Evolutionary conservation across 2,888 invertebrate species (phyloP).

Genomic region (Bruchidius siliquastri): DNA sequence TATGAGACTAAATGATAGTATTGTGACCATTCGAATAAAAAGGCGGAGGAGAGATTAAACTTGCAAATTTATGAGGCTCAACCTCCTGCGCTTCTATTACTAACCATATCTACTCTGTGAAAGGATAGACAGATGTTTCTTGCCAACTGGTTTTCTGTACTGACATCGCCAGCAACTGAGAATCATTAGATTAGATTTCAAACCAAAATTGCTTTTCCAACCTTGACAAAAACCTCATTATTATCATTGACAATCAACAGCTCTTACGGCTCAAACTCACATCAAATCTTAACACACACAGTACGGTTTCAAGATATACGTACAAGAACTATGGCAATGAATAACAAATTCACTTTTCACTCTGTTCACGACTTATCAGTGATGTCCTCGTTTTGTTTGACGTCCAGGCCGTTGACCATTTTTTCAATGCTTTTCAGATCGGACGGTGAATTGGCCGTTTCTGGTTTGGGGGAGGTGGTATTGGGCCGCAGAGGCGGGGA

Average conservation of each 20-base stretch:
- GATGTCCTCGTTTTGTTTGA: constrained; percentile 57
- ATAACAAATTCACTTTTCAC: not conserved
- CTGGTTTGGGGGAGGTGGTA: constrained; percentile 53
- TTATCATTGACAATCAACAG: constrained; percentile 14
- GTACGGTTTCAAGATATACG: not conserved
- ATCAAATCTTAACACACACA: not conserved
- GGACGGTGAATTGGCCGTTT: constrained; percentile 60
- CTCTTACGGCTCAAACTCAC: constrained; percentile 14
- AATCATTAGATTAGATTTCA: too few species aligned
- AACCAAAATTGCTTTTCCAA: constrained; percentile 3
- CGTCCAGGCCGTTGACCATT: constrained; percentile 94
- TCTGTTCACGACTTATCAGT: constrained; percentile 37
- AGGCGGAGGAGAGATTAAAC: too few species aligned
- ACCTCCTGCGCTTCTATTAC: too few species aligned
- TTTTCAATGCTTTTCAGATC: constrained; percentile 95
- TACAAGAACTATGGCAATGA: constrained; percentile 3
- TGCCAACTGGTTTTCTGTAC: too few species aligned
- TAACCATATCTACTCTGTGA: too few species aligned
- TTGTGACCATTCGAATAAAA: too few species aligned
- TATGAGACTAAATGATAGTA: too few species aligned
- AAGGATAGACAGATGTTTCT: too few species aligned
- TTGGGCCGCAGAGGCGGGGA: constrained; percentile 57
- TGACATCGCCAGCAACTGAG: too few species aligned
- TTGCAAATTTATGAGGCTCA: too few species aligned
- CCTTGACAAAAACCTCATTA: constrained; percentile 3